Conservation (phyloP, 2,888 invertebrate species). For the Cheilosia variabilis region DNA sequence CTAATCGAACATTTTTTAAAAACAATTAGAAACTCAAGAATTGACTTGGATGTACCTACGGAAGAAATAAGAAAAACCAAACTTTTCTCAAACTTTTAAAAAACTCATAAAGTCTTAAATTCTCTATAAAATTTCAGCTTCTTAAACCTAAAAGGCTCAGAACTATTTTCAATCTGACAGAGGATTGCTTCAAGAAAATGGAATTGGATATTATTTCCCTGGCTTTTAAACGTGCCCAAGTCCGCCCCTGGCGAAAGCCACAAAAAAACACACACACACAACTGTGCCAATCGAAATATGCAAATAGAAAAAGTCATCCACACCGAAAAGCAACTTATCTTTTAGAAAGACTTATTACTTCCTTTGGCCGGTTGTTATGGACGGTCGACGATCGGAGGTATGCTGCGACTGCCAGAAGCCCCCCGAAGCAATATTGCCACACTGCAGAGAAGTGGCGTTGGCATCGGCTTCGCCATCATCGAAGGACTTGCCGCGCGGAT, state of each 20-base stretch:
- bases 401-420: neutral
- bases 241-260: constrained; percentile 20
- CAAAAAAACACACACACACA: neutral
- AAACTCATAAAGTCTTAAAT: too few relatives aligned
- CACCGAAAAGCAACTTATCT: constrained; percentile 49
- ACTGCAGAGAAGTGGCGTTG: neutral
- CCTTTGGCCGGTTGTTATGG: constrained; percentile 26
- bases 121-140: too few relatives aligned
- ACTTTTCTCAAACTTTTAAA: too few relatives aligned
- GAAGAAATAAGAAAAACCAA: too few relatives aligned
- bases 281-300: constrained; percentile 56
- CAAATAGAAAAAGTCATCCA: constrained; percentile 56
- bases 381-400: neutral
- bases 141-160: too few relatives aligned
- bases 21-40: too few relatives aligned
- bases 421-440: neutral
- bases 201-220: too few relatives aligned
- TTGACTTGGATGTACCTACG: too few relatives aligned
- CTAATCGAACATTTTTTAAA: too few relatives aligned
- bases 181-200: too few relatives aligned
- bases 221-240: neutral
- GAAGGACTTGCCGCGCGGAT: constrained; percentile 42
- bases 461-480: constrained; percentile 23
- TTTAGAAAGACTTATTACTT: constrained; percentile 54
- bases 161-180: too few relatives aligned